phyloP scores from a whole-genome alignment of 1,140 invertebrate species.

The Calosoma granatense region DNA sequence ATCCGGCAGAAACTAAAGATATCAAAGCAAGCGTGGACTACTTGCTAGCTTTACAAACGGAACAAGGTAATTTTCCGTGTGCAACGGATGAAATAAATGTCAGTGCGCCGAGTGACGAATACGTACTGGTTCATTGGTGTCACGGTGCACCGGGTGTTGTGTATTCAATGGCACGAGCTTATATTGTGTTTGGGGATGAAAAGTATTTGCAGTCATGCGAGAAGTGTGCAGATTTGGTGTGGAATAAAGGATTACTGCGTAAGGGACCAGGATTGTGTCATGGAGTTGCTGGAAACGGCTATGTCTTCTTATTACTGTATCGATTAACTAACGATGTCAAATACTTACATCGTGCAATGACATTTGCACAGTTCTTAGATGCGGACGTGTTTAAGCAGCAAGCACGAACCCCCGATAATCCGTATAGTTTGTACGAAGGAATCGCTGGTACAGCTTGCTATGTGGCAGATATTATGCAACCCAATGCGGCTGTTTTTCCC shows the following conservation, averaged over 20 bases:
- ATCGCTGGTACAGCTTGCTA: slow-evolving; percentile 76
- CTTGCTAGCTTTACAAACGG: slow-evolving; percentile 46
- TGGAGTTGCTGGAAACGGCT: slow-evolving; percentile 75
- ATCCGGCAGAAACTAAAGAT: slow-evolving; percentile 40
- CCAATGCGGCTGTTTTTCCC: slow-evolving; percentile 69
- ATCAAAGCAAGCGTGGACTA: slow-evolving; percentile 51
- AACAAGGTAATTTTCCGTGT: slow-evolving; percentile 67
- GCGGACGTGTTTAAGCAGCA: slow-evolving; percentile 51
- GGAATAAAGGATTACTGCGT: slow-evolving; percentile 66
- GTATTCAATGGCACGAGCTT: slow-evolving; percentile 75
- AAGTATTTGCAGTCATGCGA: slow-evolving; percentile 62
- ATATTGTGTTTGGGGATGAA: slow-evolving; percentile 59
- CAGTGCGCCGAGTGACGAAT: slow-evolving; percentile 34
- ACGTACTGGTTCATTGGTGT: slow-evolving; percentile 79
- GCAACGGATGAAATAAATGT: slow-evolving; percentile 56
- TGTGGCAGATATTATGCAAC: slow-evolving; percentile 62
- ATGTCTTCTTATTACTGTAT: slow-evolving; percentile 72
- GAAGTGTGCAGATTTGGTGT: slow-evolving; percentile 62
- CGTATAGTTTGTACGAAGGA: slow-evolving; percentile 78
- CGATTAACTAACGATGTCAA: slow-evolving; percentile 60
- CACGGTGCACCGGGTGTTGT: slow-evolving; percentile 74
- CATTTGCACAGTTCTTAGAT: slow-evolving; percentile 69
- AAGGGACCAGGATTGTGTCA: slow-evolving; percentile 82
- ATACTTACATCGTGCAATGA: slow-evolving; percentile 60
- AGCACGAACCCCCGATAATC: slow-evolving; percentile 68